Base-by-base conservation (phyloP, 2,797 vertebrate species). In the Phataginus tricuspis region DNA sequence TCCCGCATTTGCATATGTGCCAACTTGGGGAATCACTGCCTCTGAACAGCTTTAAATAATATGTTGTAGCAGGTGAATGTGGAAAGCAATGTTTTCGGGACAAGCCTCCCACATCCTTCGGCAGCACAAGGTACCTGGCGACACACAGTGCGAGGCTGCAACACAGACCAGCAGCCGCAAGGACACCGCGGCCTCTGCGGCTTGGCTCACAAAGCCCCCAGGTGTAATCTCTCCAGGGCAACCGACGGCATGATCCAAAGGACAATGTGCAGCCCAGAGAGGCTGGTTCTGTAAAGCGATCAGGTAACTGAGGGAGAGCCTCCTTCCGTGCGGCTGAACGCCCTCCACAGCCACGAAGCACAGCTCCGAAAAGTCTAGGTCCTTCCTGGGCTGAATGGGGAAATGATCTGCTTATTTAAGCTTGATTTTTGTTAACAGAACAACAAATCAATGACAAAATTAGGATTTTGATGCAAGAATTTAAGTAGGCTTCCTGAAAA, bases 1-100 rank as follows among this genome's bases (percentile, higher is more conserved):
- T 69, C 29, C 78, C 51, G n/a, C 16, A 92, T 90, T 90, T 91
- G 68, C 91, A 61, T 86, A 75, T 68, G 7, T 83, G 68, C 89
- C 37, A 37, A 8, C 93, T 96, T 90, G 75, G 79, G 66, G 91
- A 96, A 93, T 86, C 84, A 82, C 23, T 79, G 31, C 19, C 68
- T 94, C 42, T 96, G 72, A 39, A 61, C 11, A 86, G 63, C n/a
- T 91, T 87, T 87, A 89, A 83, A 69, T 82, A 57, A 51, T 86
- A 79, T 88, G 82, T 63, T 69, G 14, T 29, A 53, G 64, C 37
- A 88, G 66, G 53, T 69, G 91, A 78, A 91, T 91, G 72, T 77
- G 69, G 13, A 89, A 88, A 92, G 64, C 25, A 82, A 4, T 59
- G 61, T 78, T 93, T 69, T 57, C 83, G 13, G 14, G 59, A 21